phyloP scores from a whole-genome alignment of 2,888 invertebrate species.

The Melinaea marsaeus region DNA sequence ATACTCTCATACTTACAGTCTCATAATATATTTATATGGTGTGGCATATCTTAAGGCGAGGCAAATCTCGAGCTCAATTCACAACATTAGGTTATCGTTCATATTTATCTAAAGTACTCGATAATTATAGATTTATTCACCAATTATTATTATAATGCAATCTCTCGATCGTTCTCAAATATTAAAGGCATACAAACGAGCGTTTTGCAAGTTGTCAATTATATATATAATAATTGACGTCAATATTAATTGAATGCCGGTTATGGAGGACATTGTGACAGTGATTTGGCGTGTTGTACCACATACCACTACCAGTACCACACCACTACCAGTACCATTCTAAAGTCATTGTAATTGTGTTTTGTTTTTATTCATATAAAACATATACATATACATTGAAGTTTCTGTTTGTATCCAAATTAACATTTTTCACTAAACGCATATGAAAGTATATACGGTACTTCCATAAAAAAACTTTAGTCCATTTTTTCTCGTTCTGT shows the following conservation, averaged over 20 bases:
- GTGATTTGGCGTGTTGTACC: slow-evolving; percentile 23
- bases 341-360: too few species aligned
- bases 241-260: slow-evolving; percentile 24
- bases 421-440: too few species aligned
- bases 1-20: slow-evolving; percentile 31
- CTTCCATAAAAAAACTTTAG: too few species aligned
- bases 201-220: slow-evolving; percentile 22
- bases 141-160: too few species aligned
- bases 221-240: slow-evolving; percentile 22
- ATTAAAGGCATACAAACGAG: slow-evolving; percentile 2
- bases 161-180: neutral
- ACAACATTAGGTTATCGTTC: neutral
- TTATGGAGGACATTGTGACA: slow-evolving; percentile 24
- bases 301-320: slow-evolving; percentile 9
- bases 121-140: too few species aligned
- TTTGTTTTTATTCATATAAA: too few species aligned
- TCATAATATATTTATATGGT: slow-evolving; percentile 25
- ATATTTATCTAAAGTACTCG: neutral
- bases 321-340: neutral
- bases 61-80: slow-evolving; percentile 7
- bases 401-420: too few species aligned
- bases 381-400: too few species aligned
- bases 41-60: slow-evolving; percentile 13
- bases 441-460: too few species aligned
- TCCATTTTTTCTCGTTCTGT: too few species aligned